Evolutionary conservation across 1,140 invertebrate species (phyloP).

Genomic region (Elysia chlorotica): DNA sequence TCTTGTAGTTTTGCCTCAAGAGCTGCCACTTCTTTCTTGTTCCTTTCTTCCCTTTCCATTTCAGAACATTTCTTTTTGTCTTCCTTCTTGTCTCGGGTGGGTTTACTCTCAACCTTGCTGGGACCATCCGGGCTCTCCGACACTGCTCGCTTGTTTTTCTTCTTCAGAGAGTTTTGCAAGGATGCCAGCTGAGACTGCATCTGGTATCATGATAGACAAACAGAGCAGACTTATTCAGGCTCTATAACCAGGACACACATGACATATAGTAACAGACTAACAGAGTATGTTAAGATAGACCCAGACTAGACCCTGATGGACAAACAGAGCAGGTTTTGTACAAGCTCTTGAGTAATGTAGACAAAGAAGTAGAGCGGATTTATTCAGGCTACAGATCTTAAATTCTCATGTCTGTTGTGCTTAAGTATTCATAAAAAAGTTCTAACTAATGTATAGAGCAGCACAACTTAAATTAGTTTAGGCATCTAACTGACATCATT

Average conservation of each 20-base stretch:
- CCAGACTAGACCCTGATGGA: neutral
- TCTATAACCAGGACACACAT: too few species aligned
- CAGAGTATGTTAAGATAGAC: neutral
- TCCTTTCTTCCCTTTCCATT: neutral
- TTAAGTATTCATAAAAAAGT: too few species aligned
- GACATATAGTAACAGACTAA: neutral
- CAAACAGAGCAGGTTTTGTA: neutral
- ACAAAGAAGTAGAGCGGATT: neutral
- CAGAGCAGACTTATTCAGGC: too few species aligned
- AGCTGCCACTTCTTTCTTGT: constrained; percentile 12
- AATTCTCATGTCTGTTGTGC: too few species aligned
- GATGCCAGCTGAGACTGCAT: constrained; percentile 8
- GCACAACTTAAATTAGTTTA: too few species aligned
- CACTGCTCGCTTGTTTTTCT: neutral
- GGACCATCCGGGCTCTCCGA: neutral
- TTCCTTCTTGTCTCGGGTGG: neutral
- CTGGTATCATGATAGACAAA: neutral
- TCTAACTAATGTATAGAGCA: too few species aligned
- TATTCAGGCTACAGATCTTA: neutral
- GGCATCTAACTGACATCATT: too few species aligned
- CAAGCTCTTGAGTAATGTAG: neutral
- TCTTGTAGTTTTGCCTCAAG: neutral
- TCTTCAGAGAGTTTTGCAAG: neutral
- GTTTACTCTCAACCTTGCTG: neutral
- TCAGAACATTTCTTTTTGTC: neutral